A percentile compares a stretch with the other conserved stretches of the same genome.
These are phyloP conservation scores for Esperia sulphurella DNA, from an alignment of 2,888 invertebrate species.

Conservation along the genomic window DNA sequence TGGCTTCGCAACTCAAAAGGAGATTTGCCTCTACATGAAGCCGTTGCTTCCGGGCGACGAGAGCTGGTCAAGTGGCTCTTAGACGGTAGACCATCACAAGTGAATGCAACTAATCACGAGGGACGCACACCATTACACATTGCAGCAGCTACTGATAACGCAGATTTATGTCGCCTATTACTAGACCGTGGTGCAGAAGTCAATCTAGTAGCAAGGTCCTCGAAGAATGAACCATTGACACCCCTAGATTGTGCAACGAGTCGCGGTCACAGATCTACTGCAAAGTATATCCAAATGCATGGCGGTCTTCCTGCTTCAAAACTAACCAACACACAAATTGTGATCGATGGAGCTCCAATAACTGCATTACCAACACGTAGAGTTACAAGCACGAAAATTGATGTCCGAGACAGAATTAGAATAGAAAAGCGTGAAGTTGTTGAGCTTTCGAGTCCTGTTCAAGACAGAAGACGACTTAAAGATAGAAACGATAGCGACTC, in stretches of 20 bases:
- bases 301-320: slow-evolving; percentile 91
- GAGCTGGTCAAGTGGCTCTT: slow-evolving; percentile 94
- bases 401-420: slow-evolving; percentile 68
- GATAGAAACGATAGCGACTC: slow-evolving; percentile 49
- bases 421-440: slow-evolving; percentile 75
- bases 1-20: slow-evolving; percentile 96
- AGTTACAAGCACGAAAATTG: slow-evolving; percentile 75
- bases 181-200: slow-evolving; percentile 91
- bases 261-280: slow-evolving; percentile 92
- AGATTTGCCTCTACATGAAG: slow-evolving; percentile 97
- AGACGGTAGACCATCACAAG: slow-evolving; percentile 88
- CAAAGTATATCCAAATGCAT: slow-evolving; percentile 94
- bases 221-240: slow-evolving; percentile 91
- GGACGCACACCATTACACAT: slow-evolving; percentile 96
- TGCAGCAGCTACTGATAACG: slow-evolving; percentile 95
- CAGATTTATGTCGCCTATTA: slow-evolving; percentile 93
- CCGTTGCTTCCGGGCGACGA: slow-evolving; percentile 93
- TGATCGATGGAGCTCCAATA: slow-evolving; percentile 66
- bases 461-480: slow-evolving; percentile 45
- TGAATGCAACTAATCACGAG: slow-evolving; percentile 94
- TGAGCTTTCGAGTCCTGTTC: slow-evolving; percentile 64
- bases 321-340: slow-evolving; percentile 72
- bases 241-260: slow-evolving; percentile 94
- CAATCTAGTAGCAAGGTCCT: slow-evolving; percentile 90
- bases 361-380: slow-evolving; percentile 64